Base-by-base conservation (phyloP, 2,888 invertebrate genomes). In the Melinopterus prodromus region DNA sequence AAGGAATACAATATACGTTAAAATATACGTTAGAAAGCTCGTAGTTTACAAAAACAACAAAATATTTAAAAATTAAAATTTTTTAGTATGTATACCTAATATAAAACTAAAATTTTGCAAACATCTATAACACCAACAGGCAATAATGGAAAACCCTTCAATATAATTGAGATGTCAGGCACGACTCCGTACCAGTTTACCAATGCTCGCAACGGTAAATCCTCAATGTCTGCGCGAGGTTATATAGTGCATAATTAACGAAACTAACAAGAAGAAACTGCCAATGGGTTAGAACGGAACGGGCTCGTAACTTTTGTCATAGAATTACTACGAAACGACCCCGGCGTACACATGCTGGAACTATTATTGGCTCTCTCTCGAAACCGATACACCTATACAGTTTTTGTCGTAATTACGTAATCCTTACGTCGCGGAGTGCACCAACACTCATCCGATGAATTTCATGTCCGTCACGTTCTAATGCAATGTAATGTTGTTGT, bases 391-490 rank as follows among this genome's bases (percentile, higher is more conserved):
- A 71, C 53, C 53, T 9, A 53, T 53, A 12, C 15, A 9, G 71
- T 71, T 71, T 71, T 71, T 71, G 16, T 26, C 71, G 71, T 74
- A 74, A 74, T 74, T 74, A 74, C 36, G 37, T 37, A 74, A 74
- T 74, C 74, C 37, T 74, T 74, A n/a, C 53, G 53, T 35, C 35
- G 36, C 15, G n/a, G 74, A 74, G 74, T 36, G 37, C 37, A 37
- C 74, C 74, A 74, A 74, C 74, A 37, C 74, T 74, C 74, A 74
- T 74, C 35, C 26, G 35, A 74, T 36, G 35, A 26, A 74, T 74
- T 74, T 74, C 74, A 74, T 74, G 74, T 74, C 36, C 35, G 74
- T 74, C 74, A 74, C 74, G 74, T 74, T 74, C 74, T 74, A 74
- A 37, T 37, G 74, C 35, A 74, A 74, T 74, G 74, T 74, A 74